These are phyloP conservation scores for Drosophila nebulosa DNA, from an alignment of 1,140 invertebrate species.

Conservation along the genomic window DNA sequence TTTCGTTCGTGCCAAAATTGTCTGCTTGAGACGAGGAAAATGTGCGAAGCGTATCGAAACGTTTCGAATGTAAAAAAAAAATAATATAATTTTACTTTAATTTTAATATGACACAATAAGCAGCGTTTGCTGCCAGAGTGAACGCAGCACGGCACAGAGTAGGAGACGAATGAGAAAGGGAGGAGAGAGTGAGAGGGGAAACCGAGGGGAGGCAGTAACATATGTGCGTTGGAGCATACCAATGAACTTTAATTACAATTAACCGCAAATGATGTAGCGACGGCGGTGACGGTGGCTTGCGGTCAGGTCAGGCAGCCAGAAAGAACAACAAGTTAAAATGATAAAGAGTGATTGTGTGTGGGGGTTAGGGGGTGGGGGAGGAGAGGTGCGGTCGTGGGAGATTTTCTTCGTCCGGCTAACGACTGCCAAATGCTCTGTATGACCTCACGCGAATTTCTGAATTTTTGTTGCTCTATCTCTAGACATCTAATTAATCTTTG, in stretches of 20 bases:
- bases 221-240: slow-evolving; percentile 50
- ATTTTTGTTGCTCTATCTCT: background rate
- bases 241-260: slow-evolving; percentile 76
- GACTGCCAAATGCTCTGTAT: background rate
- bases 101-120: slow-evolving; percentile 40
- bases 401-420: background rate
- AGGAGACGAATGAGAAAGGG: background rate
- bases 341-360: background rate
- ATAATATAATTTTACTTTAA: slow-evolving; percentile 44
- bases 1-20: slow-evolving; percentile 33
- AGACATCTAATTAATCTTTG: background rate
- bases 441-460: background rate
- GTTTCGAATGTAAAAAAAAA: slow-evolving; percentile 22
- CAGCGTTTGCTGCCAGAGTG: slow-evolving; percentile 34
- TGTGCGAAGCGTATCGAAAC: slow-evolving; percentile 13
- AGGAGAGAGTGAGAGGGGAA: background rate
- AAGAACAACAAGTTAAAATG: slow-evolving; percentile 28
- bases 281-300: slow-evolving; percentile 48
- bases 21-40: background rate
- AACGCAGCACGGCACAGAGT: background rate
- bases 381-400: background rate
- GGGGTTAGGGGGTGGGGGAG: background rate
- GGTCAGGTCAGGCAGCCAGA: slow-evolving; percentile 37
- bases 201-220: slow-evolving; percentile 23
- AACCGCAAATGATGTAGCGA: slow-evolving; percentile 71